Base-by-base conservation (phyloP, 2,113 vertebrate species). In the Gymnocephalus cernua region DNA sequence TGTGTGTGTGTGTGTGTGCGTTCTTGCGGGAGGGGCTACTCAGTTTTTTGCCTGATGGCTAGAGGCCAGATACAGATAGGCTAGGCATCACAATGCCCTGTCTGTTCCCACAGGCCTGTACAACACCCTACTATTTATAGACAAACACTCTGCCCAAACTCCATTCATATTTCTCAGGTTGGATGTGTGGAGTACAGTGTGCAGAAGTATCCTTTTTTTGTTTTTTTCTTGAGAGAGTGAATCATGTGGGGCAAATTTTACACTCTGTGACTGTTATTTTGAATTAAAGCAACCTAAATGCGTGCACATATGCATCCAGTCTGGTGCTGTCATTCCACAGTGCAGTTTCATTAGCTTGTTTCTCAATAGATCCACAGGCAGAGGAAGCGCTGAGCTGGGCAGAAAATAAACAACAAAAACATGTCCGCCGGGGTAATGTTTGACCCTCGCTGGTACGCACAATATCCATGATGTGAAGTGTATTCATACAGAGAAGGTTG, bases 111-210 rank as follows among this genome's bases (percentile, higher is more conserved):
- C 82, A 59, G 75, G 32, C 63, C 69, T 79, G 74, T 77, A 79
- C 85, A 84, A 58, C 83, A 86, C 4, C 62, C 88, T 92, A 92
- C 88, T 92, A 92, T 91, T 92, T 87, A 92, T 89, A 93, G 85
- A 85, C 72, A 59, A 69, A 61, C 1, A 1, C 58, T 64, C 66
- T 13, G 59, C 32, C 29, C 59, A 29, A 80, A 80, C 78, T 72
- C 76, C 87, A 89, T 90, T 89, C 83, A 92, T 74, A 67, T 80
- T 88, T 82, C 74, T 74, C 51, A 82, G 50, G 67, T 74, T 82
- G 54, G 65, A 50, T 16, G 32, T 70, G 68, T 27, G 16, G 69
- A 23, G 61, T 29, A 11, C 1, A 48, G 35, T 45, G 57, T 32
- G 27, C 38, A 44, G 21, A 57, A 50, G 2, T 50, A 1, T 54